These are phyloP conservation scores for Myotis daubentonii DNA, from an alignment of 2,797 vertebrate species.

Conservation along the genomic window DNA sequence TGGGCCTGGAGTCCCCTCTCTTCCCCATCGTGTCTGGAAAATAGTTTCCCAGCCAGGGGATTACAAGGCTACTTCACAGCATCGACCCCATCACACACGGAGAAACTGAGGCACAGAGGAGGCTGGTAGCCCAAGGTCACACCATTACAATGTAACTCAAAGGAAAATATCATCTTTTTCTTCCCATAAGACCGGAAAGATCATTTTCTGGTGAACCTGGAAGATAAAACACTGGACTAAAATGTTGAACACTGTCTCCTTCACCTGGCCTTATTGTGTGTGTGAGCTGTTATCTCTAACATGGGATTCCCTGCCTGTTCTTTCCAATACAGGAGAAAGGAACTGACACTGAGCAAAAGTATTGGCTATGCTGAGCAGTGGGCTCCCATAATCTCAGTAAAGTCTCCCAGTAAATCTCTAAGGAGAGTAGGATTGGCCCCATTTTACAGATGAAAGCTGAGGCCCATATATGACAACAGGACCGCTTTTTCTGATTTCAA, in stretches of 20 bases:
- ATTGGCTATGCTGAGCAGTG: not conserved
- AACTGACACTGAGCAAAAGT: not conserved
- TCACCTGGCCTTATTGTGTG: not conserved
- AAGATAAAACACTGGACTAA: not conserved
- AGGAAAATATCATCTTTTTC: not conserved
- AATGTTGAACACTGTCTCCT: not conserved
- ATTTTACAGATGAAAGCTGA: not conserved
- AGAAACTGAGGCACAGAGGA: conserved; percentile 34
- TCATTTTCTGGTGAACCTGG: not conserved
- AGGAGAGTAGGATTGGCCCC: not conserved
- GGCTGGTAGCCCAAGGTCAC: not conserved
- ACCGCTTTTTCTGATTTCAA: not conserved
- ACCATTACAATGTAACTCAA: not conserved
- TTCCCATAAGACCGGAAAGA: not conserved
- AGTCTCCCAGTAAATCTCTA: not conserved
- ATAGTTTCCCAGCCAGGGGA: not conserved
- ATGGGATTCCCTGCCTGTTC: not conserved
- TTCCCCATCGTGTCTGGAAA: not conserved
- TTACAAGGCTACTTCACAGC: not conserved
- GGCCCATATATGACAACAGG: not conserved
- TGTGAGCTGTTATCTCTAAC: not conserved
- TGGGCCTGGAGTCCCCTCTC: not conserved
- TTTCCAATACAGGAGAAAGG: not conserved
- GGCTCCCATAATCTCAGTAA: not conserved
- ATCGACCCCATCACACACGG: not conserved